A percentile compares a stretch with the other conserved stretches of the same genome.
Evolutionary conservation across 2,888 invertebrate species (phyloP).

Genomic region (Doris montereyensis): DNA sequence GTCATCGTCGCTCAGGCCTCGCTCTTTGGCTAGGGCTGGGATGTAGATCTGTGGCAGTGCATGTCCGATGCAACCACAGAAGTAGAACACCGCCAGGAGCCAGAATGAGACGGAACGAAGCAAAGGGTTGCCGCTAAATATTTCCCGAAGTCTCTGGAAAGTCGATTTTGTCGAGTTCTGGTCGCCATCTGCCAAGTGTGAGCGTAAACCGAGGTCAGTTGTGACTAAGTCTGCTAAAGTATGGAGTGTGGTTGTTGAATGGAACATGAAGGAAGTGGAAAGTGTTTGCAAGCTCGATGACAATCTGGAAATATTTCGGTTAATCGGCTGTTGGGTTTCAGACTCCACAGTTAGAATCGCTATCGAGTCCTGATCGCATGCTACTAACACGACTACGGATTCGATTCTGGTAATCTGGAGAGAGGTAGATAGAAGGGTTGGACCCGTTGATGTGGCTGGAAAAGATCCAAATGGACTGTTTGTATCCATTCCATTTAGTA

Average conservation of each 20-base stretch:
- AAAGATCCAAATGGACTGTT: too few relatives aligned
- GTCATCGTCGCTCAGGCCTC: neutral
- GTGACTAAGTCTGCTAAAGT: slow-evolving; percentile 1
- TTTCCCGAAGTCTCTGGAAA: neutral
- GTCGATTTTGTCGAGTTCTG: neutral
- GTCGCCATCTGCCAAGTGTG: neutral
- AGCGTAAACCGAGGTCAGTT: neutral
- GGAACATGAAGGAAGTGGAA: neutral
- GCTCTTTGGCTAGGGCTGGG: slow-evolving; percentile 18
- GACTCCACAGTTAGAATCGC: too few relatives aligned
- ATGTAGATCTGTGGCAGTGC: slow-evolving; percentile 19
- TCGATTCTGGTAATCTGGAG: too few relatives aligned
- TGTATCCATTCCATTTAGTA: too few relatives aligned
- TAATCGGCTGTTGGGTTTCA: too few relatives aligned
- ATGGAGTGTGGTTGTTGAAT: neutral
- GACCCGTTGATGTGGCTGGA: too few relatives aligned
- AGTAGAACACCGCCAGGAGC: slow-evolving; percentile 1
- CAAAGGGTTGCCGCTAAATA: neutral
- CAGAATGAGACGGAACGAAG: neutral
- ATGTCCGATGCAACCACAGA: neutral
- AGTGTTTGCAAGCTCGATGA: too few relatives aligned
- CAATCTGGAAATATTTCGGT: too few relatives aligned
- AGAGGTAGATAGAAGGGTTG: too few relatives aligned
- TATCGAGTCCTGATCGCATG: too few relatives aligned
- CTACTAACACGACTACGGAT: too few relatives aligned